Evolutionary conservation across 2,797 vertebrate genomes (phyloP).

Genomic region (Micropoecilia bifurca): DNA sequence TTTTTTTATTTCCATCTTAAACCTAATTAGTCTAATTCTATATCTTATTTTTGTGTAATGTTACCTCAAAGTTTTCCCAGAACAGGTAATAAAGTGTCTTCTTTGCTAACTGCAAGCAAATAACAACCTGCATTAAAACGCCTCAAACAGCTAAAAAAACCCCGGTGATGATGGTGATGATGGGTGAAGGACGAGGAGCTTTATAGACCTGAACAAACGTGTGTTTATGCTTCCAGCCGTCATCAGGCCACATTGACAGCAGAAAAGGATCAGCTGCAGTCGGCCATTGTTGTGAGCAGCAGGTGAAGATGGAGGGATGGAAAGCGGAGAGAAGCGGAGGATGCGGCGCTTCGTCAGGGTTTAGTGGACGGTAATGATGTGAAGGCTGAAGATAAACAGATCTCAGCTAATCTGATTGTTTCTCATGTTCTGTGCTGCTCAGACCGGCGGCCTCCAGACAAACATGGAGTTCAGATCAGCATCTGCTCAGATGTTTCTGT

Average conservation of each 20-base stretch:
- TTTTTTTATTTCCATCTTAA: no score
- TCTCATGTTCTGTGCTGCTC: conserved; percentile 44
- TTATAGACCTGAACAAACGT: conserved; percentile 44
- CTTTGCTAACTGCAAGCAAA: not conserved
- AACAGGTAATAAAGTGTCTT: not conserved
- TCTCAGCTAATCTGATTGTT: conserved; percentile 65
- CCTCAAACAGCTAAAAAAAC: conserved; percentile 10
- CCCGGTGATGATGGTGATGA: conserved; percentile 41
- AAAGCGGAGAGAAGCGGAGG: not conserved
- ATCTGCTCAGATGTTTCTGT: conserved; percentile 13
- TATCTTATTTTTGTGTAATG: not conserved
- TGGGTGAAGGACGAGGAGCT: conserved; percentile 38
- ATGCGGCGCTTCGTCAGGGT: conserved; percentile 18
- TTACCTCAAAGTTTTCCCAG: not conserved
- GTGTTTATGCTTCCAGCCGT: conserved; percentile 62
- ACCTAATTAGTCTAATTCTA: not conserved
- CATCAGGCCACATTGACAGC: conserved; percentile 66
- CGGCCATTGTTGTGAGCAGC: conserved; percentile 75
- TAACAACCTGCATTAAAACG: conserved; percentile 17
- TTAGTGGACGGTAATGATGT: conserved; percentile 44
- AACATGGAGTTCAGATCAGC: conserved; percentile 18
- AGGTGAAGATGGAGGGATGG: conserved; percentile 48
- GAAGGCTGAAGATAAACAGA: conserved; percentile 48
- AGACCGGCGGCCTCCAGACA: conserved; percentile 24
- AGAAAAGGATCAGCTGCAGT: conserved; percentile 55